phyloP scores from a whole-genome alignment of 2,888 invertebrate species.

The Mamestra brassicae region DNA sequence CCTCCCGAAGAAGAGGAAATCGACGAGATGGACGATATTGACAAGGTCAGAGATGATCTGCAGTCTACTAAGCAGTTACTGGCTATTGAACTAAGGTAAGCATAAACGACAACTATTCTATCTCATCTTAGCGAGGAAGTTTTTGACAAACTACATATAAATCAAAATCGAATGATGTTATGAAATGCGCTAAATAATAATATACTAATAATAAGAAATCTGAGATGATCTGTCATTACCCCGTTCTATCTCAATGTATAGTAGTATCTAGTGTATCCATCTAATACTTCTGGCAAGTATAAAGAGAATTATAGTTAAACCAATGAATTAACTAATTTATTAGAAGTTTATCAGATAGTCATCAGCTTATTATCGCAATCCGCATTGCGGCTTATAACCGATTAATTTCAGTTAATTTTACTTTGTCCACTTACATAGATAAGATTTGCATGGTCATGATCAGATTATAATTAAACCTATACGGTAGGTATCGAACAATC shows the following conservation, averaged over 20 bases:
- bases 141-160: background rate
- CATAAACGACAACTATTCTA: background rate
- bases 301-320: background rate
- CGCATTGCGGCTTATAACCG: slow-evolving; percentile 20
- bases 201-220: too few relatives aligned
- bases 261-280: background rate
- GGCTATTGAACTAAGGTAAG: slow-evolving; percentile 94
- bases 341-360: slow-evolving; percentile 5
- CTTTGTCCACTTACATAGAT: slow-evolving; percentile 12
- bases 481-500: background rate
- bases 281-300: background rate
- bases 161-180: too few relatives aligned
- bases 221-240: background rate
- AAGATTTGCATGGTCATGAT: slow-evolving; percentile 13
- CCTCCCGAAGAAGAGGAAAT: slow-evolving; percentile 92
- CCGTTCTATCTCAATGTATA: too few relatives aligned
- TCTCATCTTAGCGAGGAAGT: background rate
- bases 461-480: background rate
- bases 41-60: slow-evolving; percentile 96
- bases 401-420: slow-evolving; percentile 11
- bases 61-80: slow-evolving; percentile 98
- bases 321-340: background rate
- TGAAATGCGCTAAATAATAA: too few relatives aligned
- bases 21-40: slow-evolving; percentile 97
- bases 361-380: background rate